Base-by-base conservation (phyloP, 2,113 vertebrate species). In the Indicator maculatus region DNA sequence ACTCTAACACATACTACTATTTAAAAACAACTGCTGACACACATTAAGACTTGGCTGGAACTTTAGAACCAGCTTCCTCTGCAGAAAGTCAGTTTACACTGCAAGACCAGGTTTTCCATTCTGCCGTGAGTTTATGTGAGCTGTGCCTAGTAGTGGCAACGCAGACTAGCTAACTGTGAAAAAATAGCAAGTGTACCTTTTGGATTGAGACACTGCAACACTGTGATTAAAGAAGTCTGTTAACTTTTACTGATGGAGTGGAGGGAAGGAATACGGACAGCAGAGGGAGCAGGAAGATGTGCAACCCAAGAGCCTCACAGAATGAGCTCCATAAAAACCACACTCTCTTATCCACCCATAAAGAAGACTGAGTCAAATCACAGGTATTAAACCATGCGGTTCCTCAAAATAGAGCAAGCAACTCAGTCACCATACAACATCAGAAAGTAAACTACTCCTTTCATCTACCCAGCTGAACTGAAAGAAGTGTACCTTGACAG, bases 61-160 rank as follows among this genome's bases (percentile, higher is more conserved):
- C 15, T 86, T 83, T 1, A 26, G 23, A 60, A 86, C 64, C 2
- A 9, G 26, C 6, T 60, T 33, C 72, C 69, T 83, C 88, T 92
- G 86, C 86, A 94, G 86, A 95, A 94, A 90, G 88, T 83, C 52
- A 74, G 52, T 83, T 88, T 74, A 67, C 23, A 30, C 1, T 3
- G 26, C 23, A 93, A 90, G 61, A 86, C 56, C 76, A 86, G 69
- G 81, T 78, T 30, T 88, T 83, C 70, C 5, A 47, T 53, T 74
- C 47, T 79, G 47, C 4, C 1, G 6, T 30, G 30, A 80, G 23
- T 36, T 93, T 36, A 64, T 45, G 26, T 2, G 20, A 8, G 13
- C 24, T 47, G 58, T 4, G 1, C 30, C 53, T n/a, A 50, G 30
- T 1, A 83, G 26, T 24, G 38, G 44, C 19, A 75, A 87, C 27